Percentiles rank a stretch among this genome's conserved stretches.
Conservation (phyloP, 35 echinoderm and acorn worm genomes). For the Lytechinus variegatus region DNA sequence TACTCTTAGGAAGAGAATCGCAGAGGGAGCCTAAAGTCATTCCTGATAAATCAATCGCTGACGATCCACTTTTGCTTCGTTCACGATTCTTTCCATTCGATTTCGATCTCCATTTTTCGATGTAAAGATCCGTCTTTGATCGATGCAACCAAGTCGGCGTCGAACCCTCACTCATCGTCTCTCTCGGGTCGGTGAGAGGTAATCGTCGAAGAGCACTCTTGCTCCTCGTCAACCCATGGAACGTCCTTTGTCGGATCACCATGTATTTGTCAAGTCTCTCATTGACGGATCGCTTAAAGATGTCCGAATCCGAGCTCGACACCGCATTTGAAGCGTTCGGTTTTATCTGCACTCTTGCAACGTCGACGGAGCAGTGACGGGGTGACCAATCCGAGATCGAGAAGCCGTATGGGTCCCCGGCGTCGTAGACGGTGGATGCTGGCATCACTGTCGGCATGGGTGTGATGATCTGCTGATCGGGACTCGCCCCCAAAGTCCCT, state of each 20-base stretch:
- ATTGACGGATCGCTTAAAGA: constrained; percentile 55
- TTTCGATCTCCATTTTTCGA: constrained; percentile 74
- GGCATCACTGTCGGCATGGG: constrained; percentile 9
- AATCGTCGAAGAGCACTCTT: constrained; percentile 63
- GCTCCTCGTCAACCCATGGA: constrained; percentile 71
- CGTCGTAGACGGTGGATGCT: background rate
- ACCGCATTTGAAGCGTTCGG: constrained; percentile 49
- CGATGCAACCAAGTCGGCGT: constrained; percentile 66
- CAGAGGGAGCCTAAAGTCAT: constrained; percentile 67
- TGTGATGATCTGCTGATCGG: constrained; percentile 17
- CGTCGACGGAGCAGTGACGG: background rate
- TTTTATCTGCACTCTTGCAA: constrained; percentile 55
- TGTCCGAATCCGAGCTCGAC: constrained; percentile 28
- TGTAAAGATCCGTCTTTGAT: constrained; percentile 82
- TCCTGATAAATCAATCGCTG: constrained; percentile 35
- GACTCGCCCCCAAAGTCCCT: background rate
- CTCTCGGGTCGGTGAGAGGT: constrained; percentile 75
- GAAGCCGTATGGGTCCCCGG: background rate
- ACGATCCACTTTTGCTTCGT: constrained; percentile 27
- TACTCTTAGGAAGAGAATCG: constrained; percentile 57
- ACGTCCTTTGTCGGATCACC: constrained; percentile 74
- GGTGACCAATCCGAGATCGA: constrained; percentile 46
- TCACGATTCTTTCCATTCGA: constrained; percentile 36
- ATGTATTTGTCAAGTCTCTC: constrained; percentile 78
- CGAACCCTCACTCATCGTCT: background rate